Conservation (phyloP, 1,140 invertebrate genomes). For the Hydropsyche tenuis region DNA sequence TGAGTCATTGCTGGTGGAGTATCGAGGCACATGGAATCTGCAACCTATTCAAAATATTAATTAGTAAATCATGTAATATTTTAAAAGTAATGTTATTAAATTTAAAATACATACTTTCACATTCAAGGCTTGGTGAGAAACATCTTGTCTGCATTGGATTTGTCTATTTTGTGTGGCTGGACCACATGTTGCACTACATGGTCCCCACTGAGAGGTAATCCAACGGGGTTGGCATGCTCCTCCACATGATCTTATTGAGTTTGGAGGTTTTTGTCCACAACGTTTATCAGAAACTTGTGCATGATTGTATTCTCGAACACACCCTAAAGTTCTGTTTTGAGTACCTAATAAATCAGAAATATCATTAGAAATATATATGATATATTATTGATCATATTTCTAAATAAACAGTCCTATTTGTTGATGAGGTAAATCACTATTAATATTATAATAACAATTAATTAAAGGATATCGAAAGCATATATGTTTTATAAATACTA, state of each 20-base stretch:
- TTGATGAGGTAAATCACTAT: too few relatives aligned
- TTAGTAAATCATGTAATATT: neutral
- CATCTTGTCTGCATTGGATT: conserved; percentile 43
- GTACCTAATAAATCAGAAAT: conserved; percentile 33
- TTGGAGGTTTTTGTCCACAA: conserved; percentile 36
- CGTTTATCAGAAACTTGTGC: conserved; percentile 41
- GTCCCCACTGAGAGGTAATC: conserved; percentile 59
- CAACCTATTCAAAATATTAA: conserved; percentile 25
- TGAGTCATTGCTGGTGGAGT: conserved; percentile 35
- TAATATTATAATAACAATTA: too few relatives aligned
- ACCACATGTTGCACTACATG: conserved; percentile 59
- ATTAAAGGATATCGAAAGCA: too few relatives aligned
- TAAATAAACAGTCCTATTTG: neutral
- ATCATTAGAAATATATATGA: too few relatives aligned
- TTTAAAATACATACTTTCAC: conserved; percentile 39
- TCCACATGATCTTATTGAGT: conserved; percentile 53
- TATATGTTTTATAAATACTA: too few relatives aligned
- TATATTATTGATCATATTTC: too few relatives aligned
- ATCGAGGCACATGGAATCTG: conserved; percentile 40
- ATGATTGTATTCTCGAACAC: conserved; percentile 43
- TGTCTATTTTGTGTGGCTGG: conserved; percentile 51
- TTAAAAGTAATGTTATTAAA: conserved; percentile 3
- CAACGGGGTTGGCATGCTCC: conserved; percentile 58
- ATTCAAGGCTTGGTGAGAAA: conserved; percentile 36
- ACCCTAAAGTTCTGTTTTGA: conserved; percentile 36